Evolutionary conservation across 2,888 invertebrate species (phyloP).

Genomic region (Synergus laeviventris): DNA sequence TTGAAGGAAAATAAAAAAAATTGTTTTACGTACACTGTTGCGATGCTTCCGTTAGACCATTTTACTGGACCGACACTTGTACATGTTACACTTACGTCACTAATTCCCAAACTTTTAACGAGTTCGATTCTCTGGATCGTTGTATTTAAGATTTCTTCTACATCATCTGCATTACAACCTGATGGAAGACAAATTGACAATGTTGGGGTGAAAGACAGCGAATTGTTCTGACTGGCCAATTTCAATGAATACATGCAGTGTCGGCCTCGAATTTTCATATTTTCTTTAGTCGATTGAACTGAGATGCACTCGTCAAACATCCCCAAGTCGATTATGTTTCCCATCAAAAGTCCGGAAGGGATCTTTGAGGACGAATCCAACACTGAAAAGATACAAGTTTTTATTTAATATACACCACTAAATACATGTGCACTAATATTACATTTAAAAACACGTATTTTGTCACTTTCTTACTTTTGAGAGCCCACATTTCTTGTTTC

Average conservation of each 20-base stretch:
- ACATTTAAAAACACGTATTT: too few relatives aligned
- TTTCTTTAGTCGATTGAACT: constrained; percentile 54
- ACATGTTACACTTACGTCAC: background rate
- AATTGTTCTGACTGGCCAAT: constrained; percentile 53
- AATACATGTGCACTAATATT: too few relatives aligned
- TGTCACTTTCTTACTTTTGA: background rate
- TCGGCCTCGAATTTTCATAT: constrained; percentile 70
- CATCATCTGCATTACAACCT: constrained; percentile 70
- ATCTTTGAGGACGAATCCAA: background rate
- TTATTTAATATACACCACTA: too few relatives aligned
- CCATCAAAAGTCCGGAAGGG: constrained; percentile 72
- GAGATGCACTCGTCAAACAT: constrained; percentile 75
- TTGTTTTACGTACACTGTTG: background rate
- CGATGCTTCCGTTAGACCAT: background rate
- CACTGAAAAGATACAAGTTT: background rate
- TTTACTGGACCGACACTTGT: background rate
- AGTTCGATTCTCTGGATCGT: background rate
- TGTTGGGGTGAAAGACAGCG: constrained; percentile 55
- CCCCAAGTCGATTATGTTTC: constrained; percentile 75
- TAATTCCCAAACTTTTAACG: background rate
- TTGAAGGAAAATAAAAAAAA: background rate
- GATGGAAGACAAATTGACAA: constrained; percentile 76
- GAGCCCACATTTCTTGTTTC: background rate
- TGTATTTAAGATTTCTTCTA: constrained; percentile 46
- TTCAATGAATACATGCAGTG: constrained; percentile 72